Percentiles rank a stretch among this genome's conserved stretches.
phyloP scores from a whole-genome alignment of 2,797 vertebrate genomes.

The Parauchenoglanis punctatus region DNA sequence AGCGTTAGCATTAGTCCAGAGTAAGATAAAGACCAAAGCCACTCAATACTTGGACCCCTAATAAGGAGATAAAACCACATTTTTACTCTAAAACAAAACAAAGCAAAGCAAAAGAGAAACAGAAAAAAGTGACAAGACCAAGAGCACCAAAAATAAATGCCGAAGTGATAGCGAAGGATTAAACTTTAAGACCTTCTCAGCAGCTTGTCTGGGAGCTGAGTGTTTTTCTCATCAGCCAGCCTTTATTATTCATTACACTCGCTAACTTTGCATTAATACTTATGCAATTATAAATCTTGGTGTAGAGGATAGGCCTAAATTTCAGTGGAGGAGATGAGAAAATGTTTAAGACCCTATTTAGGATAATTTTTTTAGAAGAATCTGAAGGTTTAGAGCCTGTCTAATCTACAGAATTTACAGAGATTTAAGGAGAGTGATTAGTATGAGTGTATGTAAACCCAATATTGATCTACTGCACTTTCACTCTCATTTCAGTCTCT shows the following conservation, averaged over 20 bases:
- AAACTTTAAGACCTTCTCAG: conserved; percentile 17
- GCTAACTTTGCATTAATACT: conserved; percentile 13
- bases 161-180: conserved; percentile 18
- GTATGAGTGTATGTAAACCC: neutral
- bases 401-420: neutral
- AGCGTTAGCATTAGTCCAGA: conserved; percentile 25
- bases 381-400: neutral
- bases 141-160: conserved; percentile 31
- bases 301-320: neutral
- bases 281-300: conserved; percentile 7
- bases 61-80: conserved; percentile 8
- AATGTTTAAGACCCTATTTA: neutral
- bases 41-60: neutral
- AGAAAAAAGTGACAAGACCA: conserved; percentile 9
- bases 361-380: neutral
- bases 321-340: neutral
- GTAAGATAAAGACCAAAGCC: conserved; percentile 35
- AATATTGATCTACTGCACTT: neutral
- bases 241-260: conserved; percentile 19
- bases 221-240: conserved; percentile 6
- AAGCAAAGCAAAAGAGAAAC: neutral
- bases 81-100: neutral
- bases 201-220: conserved; percentile 9
- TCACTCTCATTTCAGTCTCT: neutral
- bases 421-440: conserved; percentile 4